Conservation (phyloP, 2,797 vertebrate genomes). For the Trachurus trachurus region DNA sequence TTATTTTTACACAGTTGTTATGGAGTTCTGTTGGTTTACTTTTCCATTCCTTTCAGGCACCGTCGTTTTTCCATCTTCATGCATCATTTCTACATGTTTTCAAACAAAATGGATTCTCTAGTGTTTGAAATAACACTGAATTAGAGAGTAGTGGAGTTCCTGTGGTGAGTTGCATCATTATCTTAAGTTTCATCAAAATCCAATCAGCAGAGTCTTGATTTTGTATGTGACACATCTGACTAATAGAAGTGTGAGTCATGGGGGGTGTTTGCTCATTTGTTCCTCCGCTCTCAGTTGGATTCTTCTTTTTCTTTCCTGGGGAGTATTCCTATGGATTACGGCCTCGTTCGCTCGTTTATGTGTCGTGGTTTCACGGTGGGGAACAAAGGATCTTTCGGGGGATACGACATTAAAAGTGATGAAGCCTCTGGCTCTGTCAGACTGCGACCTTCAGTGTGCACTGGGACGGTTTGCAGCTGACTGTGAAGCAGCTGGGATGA, state of each 20-base stretch:
- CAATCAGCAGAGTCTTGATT: conserved; percentile 62
- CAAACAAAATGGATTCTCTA: background rate
- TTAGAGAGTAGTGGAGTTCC: conserved; percentile 26
- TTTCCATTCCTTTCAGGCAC: conserved; percentile 47
- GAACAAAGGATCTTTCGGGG: conserved; percentile 54
- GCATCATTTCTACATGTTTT: background rate
- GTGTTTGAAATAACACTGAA: conserved; percentile 40
- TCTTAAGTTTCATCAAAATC: conserved; percentile 69
- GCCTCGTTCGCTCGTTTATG: conserved; percentile 44
- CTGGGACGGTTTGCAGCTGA: conserved; percentile 1
- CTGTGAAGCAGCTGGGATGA: background rate
- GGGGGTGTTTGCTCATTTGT: conserved; percentile 65
- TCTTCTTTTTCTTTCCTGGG: background rate
- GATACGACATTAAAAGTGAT: conserved; percentile 22
- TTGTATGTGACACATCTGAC: conserved; percentile 69
- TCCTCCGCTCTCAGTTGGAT: conserved; percentile 30
- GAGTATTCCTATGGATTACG: conserved; percentile 38
- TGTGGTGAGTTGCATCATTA: conserved; percentile 63
- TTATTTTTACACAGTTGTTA: background rate
- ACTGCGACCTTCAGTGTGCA: background rate
- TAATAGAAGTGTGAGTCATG: conserved; percentile 61
- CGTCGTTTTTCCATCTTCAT: background rate
- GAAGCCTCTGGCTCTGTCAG: background rate
- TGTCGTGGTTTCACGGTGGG: conserved; percentile 48
- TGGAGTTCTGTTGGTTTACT: conserved; percentile 75